Evolutionary conservation across 2,888 invertebrate genomes (phyloP), one percentile per base, ranked within the genome.

Genomic region (Reticulitermes lucifugus): DNA sequence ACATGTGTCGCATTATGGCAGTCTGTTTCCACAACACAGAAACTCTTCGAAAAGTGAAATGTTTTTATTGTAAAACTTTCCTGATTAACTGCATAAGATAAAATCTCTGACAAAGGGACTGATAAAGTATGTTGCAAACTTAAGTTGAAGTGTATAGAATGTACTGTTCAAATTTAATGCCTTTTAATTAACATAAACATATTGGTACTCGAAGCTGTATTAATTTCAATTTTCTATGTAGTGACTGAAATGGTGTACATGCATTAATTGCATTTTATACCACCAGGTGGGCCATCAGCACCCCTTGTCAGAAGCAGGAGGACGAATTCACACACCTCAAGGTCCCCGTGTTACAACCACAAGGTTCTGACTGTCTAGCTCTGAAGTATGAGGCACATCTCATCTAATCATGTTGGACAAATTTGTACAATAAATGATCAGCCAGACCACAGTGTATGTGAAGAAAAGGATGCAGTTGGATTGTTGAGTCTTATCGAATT

Each of bases 321-420:
- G 86, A 22, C 70, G 70, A 70, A 71, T 82, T 71, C 59, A 82
- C 9, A n/a, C 59, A 22, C n/a, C 79, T 35, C 83, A 75, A 83
- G 71, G 70, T 18, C 87, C 86, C 18, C 84, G 87, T 46, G 83
- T 87, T 41, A 86, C 86, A 4, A 86, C 87, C 18, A 87, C 87
- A 60, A 85, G 87, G 35, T 87, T 87, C 85, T 87, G 87, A 87
- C 87, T 75, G 79, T 81, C 81, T 65, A 65, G 12, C 12, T n/a
- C 65, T 25, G 65, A 65, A 25, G 25, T 65, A 10, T 65, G 65
- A 65, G 65, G 60, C 22, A 22, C 41, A 81, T n/a, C 51, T 46
- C 22, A 21, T n/a, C 77, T 9, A 22, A 77, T 21, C 43, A 77
- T n/a, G 41, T 4, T 43, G 75, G 7, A 75, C 21, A 3, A 77